These are phyloP conservation scores for Sebastes reedi DNA, from an alignment of 2,797 vertebrate genomes.

Conservation along the genomic window DNA sequence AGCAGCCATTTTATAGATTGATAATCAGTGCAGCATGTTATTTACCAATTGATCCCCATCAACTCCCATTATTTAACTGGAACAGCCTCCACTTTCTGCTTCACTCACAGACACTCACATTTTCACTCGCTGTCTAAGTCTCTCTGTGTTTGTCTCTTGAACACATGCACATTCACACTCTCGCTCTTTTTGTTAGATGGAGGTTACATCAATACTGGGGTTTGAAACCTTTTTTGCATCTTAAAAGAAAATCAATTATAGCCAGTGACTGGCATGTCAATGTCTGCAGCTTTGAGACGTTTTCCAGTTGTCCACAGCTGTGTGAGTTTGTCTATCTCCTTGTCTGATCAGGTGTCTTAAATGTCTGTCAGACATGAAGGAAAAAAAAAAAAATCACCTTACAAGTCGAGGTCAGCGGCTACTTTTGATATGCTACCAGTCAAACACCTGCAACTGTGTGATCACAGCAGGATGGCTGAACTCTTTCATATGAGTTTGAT, in stretches of 20 bases:
- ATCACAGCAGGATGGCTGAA: conserved; percentile 5
- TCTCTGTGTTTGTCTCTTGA: conserved; percentile 33
- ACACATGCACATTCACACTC: conserved; percentile 26
- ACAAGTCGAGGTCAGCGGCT: conserved; percentile 2
- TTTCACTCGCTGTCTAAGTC: not conserved
- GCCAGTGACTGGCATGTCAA: conserved; percentile 56
- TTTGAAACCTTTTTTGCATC: conserved; percentile 65
- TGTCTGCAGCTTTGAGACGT: conserved; percentile 23
- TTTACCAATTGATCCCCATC: conserved; percentile 79
- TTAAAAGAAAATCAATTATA: conserved; percentile 74
- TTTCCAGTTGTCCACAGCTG: conserved; percentile 18
- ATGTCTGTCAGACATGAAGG: conserved; percentile 17
- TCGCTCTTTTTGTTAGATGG: conserved; percentile 39
- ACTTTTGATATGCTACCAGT: conserved; percentile 6
- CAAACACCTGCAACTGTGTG: not conserved
- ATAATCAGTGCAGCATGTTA: conserved; percentile 72
- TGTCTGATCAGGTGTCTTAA: conserved; percentile 19
- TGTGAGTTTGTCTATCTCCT: conserved; percentile 15
- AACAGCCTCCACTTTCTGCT: conserved; percentile 29
- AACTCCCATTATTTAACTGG: conserved; percentile 58
- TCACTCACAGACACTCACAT: conserved; percentile 7
- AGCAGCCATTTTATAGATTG: conserved; percentile 55
- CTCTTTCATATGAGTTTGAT: not conserved
- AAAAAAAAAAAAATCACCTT: not conserved
- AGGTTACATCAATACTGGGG: conserved; percentile 52